A percentile compares a stretch with the other conserved stretches of the same genome.
Evolutionary conservation across 2,888 invertebrate species (phyloP).

Genomic region (Clostera curtula): DNA sequence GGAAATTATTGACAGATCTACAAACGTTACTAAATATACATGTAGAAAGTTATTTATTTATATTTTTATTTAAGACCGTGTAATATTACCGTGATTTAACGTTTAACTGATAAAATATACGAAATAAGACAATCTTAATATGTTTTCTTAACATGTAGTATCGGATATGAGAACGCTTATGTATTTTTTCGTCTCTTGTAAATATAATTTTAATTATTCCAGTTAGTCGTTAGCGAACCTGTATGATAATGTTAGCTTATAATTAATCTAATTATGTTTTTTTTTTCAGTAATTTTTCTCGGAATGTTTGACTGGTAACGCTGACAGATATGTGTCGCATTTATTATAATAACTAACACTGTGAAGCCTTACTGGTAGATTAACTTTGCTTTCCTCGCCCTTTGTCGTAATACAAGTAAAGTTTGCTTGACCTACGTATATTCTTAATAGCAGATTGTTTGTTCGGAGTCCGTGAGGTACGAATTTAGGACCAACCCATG

Average conservation of each 20-base stretch:
- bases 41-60: neutral
- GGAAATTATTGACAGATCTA: neutral
- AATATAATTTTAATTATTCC: conserved; percentile 64
- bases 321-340: conserved; percentile 8
- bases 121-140: conserved; percentile 22
- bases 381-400: too few species aligned
- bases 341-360: too few species aligned
- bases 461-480: too few species aligned
- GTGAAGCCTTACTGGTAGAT: too few species aligned
- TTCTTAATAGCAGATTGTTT: too few species aligned
- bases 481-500: too few species aligned
- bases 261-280: conserved; percentile 37
- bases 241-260: conserved; percentile 63
- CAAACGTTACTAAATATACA: neutral
- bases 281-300: conserved; percentile 35
- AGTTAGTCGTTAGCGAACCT: conserved; percentile 60
- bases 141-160: conserved; percentile 13
- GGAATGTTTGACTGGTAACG: conserved; percentile 12
- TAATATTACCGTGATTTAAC: neutral
- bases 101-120: conserved; percentile 2
- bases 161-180: conserved; percentile 36
- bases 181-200: conserved; percentile 52
- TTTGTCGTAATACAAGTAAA: too few species aligned
- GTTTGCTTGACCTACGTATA: too few species aligned
- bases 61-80: neutral